Conservation (phyloP, 1,140 invertebrate species). For the Luehdorfia chinensis region DNA sequence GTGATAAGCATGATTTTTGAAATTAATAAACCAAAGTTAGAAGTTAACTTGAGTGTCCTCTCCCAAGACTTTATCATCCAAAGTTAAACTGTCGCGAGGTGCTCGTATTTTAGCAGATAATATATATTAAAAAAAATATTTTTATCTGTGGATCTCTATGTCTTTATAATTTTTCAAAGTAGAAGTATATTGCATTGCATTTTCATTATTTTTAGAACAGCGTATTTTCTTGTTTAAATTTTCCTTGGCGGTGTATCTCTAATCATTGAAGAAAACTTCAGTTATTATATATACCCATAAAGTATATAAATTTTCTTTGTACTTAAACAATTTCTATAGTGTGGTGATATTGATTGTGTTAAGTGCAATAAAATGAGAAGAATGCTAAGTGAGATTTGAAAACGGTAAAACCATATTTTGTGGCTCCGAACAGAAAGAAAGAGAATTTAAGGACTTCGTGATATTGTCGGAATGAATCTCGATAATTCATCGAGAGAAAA, state of each 20-base stretch:
- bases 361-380: slow-evolving; percentile 9
- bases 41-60: too few relatives aligned
- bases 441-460: neutral
- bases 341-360: slow-evolving; percentile 11
- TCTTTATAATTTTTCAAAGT: too few relatives aligned
- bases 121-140: too few relatives aligned
- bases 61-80: too few relatives aligned
- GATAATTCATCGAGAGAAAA: slow-evolving; percentile 69
- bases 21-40: too few relatives aligned
- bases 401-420: neutral
- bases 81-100: too few relatives aligned
- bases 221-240: slow-evolving; percentile 5
- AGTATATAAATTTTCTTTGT: slow-evolving; percentile 1
- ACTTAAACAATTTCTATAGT: slow-evolving; percentile 3
- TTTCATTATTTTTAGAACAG: slow-evolving; percentile 17
- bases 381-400: slow-evolving; percentile 6
- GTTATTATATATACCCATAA: slow-evolving; percentile 1
- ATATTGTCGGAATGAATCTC: slow-evolving; percentile 59
- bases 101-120: too few relatives aligned
- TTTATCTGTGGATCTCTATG: too few relatives aligned
- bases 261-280: neutral
- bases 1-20: too few relatives aligned
- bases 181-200: neutral
- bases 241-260: neutral
- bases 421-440: neutral